Evolutionary conservation across 2,113 vertebrate species (phyloP).

Genomic region (Festucalex cinctus): DNA sequence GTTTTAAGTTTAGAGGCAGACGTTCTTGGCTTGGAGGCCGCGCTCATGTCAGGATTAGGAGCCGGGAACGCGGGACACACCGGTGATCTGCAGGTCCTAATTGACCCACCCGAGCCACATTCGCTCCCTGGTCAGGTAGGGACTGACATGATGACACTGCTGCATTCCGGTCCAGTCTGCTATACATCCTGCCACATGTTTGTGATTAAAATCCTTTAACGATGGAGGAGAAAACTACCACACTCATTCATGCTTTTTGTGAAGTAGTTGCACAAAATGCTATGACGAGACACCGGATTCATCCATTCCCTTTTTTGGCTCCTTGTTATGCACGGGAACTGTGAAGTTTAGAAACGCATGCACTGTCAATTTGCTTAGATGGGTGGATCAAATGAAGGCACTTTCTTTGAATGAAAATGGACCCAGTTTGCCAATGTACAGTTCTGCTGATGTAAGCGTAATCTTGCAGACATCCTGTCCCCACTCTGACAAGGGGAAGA

Average conservation of each 20-base stretch:
- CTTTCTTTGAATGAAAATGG: background rate
- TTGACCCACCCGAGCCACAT: slow-evolving; percentile 51
- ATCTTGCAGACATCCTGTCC: background rate
- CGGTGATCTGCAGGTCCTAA: slow-evolving; percentile 64
- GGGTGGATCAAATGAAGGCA: background rate
- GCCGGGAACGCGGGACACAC: slow-evolving; percentile 63
- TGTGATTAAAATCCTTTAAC: background rate
- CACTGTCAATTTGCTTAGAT: background rate
- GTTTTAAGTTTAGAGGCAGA: slow-evolving; percentile 53
- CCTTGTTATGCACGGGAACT: background rate
- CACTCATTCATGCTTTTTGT: background rate
- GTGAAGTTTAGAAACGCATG: background rate
- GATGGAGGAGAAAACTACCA: background rate
- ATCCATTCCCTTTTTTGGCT: background rate
- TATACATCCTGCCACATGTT: background rate
- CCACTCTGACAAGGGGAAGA: background rate
- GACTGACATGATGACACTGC: slow-evolving; percentile 13
- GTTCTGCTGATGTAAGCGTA: background rate
- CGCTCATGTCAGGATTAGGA: slow-evolving; percentile 70
- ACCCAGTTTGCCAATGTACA: background rate
- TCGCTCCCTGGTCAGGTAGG: slow-evolving; percentile 59
- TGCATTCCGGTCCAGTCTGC: background rate
- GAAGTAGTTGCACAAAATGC: background rate
- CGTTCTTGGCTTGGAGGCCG: slow-evolving; percentile 60
- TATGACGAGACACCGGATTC: background rate